These are phyloP conservation scores for Anguilla pacifica DNA, from an alignment of 2,797 vertebrate species.

Conservation along the genomic window DNA sequence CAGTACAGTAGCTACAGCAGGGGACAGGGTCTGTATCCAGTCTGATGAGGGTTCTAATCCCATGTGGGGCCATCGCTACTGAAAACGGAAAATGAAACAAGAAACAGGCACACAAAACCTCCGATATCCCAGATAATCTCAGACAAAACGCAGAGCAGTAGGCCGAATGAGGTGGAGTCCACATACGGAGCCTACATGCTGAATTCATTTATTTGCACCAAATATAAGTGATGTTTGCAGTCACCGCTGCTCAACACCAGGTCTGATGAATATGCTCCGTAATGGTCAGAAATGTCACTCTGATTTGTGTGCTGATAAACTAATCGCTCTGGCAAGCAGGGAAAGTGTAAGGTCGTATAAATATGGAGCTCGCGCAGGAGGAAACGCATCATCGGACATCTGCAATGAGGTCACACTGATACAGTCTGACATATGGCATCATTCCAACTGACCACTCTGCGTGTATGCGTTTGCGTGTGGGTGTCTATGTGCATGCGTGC, in stretches of 20 bases:
- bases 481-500: neutral
- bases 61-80: neutral
- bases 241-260: neutral
- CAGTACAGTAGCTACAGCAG: neutral
- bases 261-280: neutral
- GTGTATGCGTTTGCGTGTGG: neutral
- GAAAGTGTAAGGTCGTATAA: conserved; percentile 24
- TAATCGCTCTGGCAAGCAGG: neutral
- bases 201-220: neutral
- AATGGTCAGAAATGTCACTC: neutral
- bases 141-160: neutral
- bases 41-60: neutral
- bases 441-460: neutral
- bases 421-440: conserved; percentile 8
- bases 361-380: conserved; percentile 20
- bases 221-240: neutral
- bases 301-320: neutral
- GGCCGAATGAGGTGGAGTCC: neutral
- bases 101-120: neutral
- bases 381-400: conserved; percentile 24
- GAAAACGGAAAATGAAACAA: neutral
- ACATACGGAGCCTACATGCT: neutral
- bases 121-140: no score
- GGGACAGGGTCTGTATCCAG: neutral
- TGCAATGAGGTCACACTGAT: conserved; percentile 13